A percentile compares a stretch with the other conserved stretches of the same genome.
These are phyloP conservation scores for Lycodopsis pacificus DNA, from an alignment of 2,797 vertebrate genomes.

Conservation along the genomic window DNA sequence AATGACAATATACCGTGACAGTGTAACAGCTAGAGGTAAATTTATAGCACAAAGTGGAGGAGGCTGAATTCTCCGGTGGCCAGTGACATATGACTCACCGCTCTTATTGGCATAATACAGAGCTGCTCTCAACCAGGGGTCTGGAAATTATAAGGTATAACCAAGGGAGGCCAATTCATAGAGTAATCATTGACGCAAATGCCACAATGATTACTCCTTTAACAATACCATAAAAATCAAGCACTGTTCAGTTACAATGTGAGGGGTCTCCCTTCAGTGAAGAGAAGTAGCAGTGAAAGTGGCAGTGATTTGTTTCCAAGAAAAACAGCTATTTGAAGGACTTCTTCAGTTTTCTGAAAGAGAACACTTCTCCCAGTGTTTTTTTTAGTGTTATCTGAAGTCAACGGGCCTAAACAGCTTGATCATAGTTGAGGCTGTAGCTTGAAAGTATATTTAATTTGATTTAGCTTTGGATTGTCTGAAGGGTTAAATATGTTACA, in stretches of 20 bases:
- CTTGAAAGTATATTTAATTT: background rate
- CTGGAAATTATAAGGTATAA: conserved; percentile 53
- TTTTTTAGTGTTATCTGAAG: background rate
- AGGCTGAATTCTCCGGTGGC: conserved; percentile 54
- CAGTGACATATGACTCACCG: conserved; percentile 78
- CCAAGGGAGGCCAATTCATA: conserved; percentile 54
- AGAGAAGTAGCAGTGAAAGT: conserved; percentile 20
- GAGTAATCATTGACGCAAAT: conserved; percentile 47
- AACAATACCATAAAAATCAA: conserved; percentile 52
- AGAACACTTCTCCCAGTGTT: background rate
- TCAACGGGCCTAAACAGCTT: background rate
- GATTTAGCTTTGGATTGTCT: background rate
- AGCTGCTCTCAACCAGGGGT: conserved; percentile 59
- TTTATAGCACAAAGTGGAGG: conserved; percentile 33
- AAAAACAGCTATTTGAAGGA: conserved; percentile 4
- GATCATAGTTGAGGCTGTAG: too few relatives aligned
- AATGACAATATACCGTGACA: conserved; percentile 6
- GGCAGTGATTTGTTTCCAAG: conserved; percentile 19
- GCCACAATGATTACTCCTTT: conserved; percentile 52
- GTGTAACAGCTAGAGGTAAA: conserved; percentile 24
- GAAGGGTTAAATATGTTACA: background rate
- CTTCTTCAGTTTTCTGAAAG: conserved; percentile 12
- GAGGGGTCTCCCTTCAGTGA: conserved; percentile 24
- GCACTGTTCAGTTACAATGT: conserved; percentile 31
- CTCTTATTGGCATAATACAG: conserved; percentile 72